phyloP scores from a whole-genome alignment of 2,888 invertebrate genomes.

The Ormyrus nitidulus region DNA sequence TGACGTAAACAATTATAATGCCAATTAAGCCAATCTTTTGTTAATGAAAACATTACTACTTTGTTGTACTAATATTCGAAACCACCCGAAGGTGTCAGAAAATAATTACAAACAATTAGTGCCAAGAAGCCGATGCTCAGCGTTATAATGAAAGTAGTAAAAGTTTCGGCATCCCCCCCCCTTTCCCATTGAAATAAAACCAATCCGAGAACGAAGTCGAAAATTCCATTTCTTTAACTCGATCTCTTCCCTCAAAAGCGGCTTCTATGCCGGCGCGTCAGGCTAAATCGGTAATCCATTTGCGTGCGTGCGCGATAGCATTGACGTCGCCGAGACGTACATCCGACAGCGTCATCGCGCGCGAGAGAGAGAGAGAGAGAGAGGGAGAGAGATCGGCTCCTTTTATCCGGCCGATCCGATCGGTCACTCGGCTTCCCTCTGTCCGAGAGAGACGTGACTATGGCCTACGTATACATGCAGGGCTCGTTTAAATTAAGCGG shows the following conservation, averaged over 20 bases:
- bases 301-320: constrained; percentile 56
- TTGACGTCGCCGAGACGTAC: constrained; percentile 53
- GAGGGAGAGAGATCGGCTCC: constrained; percentile 49
- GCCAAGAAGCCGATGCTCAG: too few relatives aligned
- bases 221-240: constrained; percentile 21
- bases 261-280: not conserved
- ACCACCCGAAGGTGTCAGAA: too few relatives aligned
- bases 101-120: too few relatives aligned
- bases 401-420: constrained; percentile 56
- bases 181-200: too few relatives aligned
- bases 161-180: too few relatives aligned
- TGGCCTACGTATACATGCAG: constrained; percentile 10
- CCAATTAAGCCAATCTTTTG: too few relatives aligned
- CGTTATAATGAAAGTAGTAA: too few relatives aligned
- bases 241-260: constrained; percentile 1
- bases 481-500: constrained; percentile 58
- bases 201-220: not conserved
- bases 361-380: constrained; percentile 44
- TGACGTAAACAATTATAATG: too few relatives aligned
- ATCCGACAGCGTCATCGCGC: constrained; percentile 50
- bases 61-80: too few relatives aligned
- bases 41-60: too few relatives aligned
- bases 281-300: constrained; percentile 58
- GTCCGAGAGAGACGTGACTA: constrained; percentile 11
- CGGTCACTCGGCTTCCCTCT: constrained; percentile 35